These are phyloP conservation scores for Chelonoidis abingdonii DNA, from an alignment of 2,113 vertebrate genomes.

Conservation along the genomic window DNA sequence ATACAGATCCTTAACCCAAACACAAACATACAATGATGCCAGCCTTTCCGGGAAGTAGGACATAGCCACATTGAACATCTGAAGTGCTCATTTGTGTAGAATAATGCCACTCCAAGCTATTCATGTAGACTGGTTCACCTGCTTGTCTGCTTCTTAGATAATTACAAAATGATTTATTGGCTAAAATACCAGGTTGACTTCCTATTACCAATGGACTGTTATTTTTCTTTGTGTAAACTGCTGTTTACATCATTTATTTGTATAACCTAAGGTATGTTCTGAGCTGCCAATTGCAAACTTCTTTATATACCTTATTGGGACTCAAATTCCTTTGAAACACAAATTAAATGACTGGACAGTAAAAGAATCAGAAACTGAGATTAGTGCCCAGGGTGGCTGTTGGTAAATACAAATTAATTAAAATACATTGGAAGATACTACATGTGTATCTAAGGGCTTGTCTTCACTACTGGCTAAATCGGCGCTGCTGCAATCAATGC, in stretches of 20 bases:
- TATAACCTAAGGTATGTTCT: background rate
- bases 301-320: background rate
- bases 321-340: background rate
- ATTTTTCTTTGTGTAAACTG: background rate
- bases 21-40: background rate
- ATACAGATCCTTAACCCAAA: background rate
- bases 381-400: rapidly evolving
- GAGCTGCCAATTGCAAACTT: background rate
- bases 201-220: background rate
- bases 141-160: rapidly evolving
- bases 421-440: background rate
- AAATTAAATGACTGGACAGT: background rate
- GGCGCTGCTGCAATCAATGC: too few species aligned
- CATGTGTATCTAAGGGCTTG: background rate
- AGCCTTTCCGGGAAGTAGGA: background rate
- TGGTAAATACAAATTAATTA: background rate
- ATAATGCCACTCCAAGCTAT: background rate
- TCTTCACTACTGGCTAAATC: too few species aligned
- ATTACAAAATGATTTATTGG: background rate
- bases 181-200: background rate
- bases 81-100: background rate
- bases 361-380: background rate
- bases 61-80: background rate
- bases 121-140: rapidly evolving
- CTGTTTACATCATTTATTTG: background rate